Conservation (phyloP, 1,140 invertebrate species). For the Neuroterus valhalla region DNA sequence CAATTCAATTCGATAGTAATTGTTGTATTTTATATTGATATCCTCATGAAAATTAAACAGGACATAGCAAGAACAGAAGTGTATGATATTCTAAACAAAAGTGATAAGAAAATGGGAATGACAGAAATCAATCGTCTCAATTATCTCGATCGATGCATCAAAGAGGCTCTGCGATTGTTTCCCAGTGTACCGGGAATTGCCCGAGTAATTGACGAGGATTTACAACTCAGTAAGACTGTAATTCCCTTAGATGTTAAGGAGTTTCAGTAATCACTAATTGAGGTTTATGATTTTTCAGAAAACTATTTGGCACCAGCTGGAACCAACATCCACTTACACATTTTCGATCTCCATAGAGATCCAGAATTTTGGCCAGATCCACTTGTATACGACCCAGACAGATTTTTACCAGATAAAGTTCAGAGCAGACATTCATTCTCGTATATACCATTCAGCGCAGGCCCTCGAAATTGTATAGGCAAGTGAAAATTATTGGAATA, state of each 20-base stretch:
- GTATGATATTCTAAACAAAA: slow-evolving; percentile 21
- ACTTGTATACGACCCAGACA: slow-evolving; percentile 82
- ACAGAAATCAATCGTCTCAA: slow-evolving; percentile 33
- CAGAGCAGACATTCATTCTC: slow-evolving; percentile 72
- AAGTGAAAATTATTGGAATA: slow-evolving; percentile 36
- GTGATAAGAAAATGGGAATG: slow-evolving; percentile 32
- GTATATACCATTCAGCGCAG: slow-evolving; percentile 82
- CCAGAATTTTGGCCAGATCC: slow-evolving; percentile 82
- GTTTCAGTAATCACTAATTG: neutral
- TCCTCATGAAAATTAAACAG: slow-evolving; percentile 4
- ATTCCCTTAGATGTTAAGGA: too few relatives aligned
- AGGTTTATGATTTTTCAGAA: neutral
- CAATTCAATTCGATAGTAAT: too few relatives aligned
- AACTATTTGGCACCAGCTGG: slow-evolving; percentile 64
- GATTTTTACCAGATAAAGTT: slow-evolving; percentile 79
- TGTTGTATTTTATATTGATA: neutral
- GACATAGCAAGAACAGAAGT: slow-evolving; percentile 32
- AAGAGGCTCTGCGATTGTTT: slow-evolving; percentile 47
- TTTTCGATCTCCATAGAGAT: slow-evolving; percentile 79
- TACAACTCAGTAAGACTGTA: slow-evolving; percentile 34
- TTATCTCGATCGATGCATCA: slow-evolving; percentile 49
- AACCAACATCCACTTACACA: slow-evolving; percentile 69
- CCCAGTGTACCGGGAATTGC: slow-evolving; percentile 41
- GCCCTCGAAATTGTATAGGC: slow-evolving; percentile 84
- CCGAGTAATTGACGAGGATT: slow-evolving; percentile 34